Evolutionary conservation across 2,113 vertebrate species (phyloP), one percentile per base, ranked within the genome.

Genomic region (Balaeniceps rex): DNA sequence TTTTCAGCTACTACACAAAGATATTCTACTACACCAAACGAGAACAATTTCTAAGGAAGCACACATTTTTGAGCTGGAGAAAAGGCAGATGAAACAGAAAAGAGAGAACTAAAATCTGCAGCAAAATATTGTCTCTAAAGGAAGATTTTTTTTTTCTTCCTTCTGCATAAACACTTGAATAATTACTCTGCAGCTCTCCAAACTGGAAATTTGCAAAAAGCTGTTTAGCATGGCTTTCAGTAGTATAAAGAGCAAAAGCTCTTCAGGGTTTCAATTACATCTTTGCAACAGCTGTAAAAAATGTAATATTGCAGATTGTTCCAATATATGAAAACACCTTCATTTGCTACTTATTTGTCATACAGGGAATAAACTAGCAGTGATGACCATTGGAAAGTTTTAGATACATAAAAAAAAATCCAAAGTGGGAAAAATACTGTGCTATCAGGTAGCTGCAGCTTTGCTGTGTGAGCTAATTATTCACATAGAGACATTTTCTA

Each of bases 271-370:
- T 85, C 90, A 94, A 89, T 94, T 75, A 74, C 79, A 40, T 87
- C 68, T 92, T 91, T 93, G 46, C 77, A 80, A 77, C 28, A 97
- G 63, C 63, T 92, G 55, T 87, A 93, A 94, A 93, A 97, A 94
- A 92, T 60, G 36, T 94, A 70, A 97, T 58, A 65, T 86, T 78
- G 52, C 55, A 95, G 51, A 64, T 64, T 94, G 66, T 55, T 77
- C 33, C 75, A 76, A 66, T 76, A 66, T 40, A 69, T 84, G 83
- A 94, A 97, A 96, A 92, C 57, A 89, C 40, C 84, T 87, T 76
- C 38, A 66, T 79, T 76, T 94, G 87, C 75, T 76, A 80, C 49
- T 51, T 77, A 79, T 57, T 83, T 68, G 38, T 87, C 65, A 86
- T 90, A 58, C 23, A 87, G 51, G 61, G 54, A 96, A 76, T 31